Percentiles rank a stretch among this genome's conserved stretches.
Conservation (phyloP, 2,113 vertebrate species). For the Bothrops jararaca region DNA sequence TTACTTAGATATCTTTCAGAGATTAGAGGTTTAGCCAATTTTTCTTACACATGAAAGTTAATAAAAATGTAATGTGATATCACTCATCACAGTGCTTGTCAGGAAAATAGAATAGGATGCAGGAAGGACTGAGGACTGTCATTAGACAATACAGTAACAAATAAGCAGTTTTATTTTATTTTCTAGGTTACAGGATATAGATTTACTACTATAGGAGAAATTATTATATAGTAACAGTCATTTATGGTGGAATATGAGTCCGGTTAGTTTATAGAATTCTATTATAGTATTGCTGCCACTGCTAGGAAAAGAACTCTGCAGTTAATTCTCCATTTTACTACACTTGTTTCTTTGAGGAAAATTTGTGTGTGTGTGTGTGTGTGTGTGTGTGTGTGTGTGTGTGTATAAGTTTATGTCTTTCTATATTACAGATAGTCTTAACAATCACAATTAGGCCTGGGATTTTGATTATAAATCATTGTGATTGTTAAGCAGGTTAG, state of each 20-base stretch:
- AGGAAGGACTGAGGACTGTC: background rate
- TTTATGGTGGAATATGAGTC: background rate
- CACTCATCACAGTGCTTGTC: conserved; percentile 7
- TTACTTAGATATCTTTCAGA: conserved; percentile 21
- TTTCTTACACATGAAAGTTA: background rate
- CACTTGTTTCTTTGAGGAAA: background rate
- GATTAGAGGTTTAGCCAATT: conserved; percentile 13
- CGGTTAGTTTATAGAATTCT: background rate
- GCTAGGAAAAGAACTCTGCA: background rate
- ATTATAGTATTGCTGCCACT: background rate
- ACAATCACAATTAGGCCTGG: background rate
- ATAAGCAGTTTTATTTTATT: conserved; percentile 27
- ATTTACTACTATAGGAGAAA: background rate
- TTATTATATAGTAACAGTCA: background rate
- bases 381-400: too few species aligned
- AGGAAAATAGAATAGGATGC: background rate
- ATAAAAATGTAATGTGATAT: conserved; percentile 34
- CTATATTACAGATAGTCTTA: background rate
- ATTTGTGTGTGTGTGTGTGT: background rate
- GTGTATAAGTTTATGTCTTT: background rate
- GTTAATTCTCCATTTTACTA: background rate
- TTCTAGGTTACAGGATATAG: background rate
- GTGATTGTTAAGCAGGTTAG: background rate
- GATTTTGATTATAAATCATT: background rate
- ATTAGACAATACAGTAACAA: background rate